These are phyloP conservation scores for Achroia grisella DNA, from an alignment of 1,140 invertebrate genomes.

Conservation along the genomic window DNA sequence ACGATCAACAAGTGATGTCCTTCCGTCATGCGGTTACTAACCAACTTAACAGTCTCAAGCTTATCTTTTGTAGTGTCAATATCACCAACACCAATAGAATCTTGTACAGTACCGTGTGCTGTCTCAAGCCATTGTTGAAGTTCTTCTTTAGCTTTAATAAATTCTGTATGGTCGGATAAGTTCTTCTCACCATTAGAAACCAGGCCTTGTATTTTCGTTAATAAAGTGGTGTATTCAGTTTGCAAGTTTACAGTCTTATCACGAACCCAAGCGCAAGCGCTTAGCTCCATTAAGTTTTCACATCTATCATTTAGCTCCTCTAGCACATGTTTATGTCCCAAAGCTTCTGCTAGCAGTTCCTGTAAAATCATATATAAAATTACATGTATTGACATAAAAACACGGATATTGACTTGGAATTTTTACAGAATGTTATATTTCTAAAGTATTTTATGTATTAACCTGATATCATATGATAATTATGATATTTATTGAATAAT, in stretches of 20 bases:
- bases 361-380: slow-evolving; percentile 31
- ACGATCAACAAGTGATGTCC: slow-evolving; percentile 88
- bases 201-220: slow-evolving; percentile 85
- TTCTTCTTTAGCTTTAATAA: slow-evolving; percentile 87
- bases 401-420: too few relatives aligned
- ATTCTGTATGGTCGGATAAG: slow-evolving; percentile 91
- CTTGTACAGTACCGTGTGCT: slow-evolving; percentile 85
- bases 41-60: slow-evolving; percentile 83
- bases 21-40: slow-evolving; percentile 85
- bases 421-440: too few relatives aligned
- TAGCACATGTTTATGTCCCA: slow-evolving; percentile 82
- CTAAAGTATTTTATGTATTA: too few relatives aligned
- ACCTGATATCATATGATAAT: too few relatives aligned
- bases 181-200: slow-evolving; percentile 91
- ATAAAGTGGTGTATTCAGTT: slow-evolving; percentile 83
- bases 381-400: too few relatives aligned
- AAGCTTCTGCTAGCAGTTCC: slow-evolving; percentile 84
- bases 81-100: slow-evolving; percentile 88
- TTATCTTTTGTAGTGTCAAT: slow-evolving; percentile 86
- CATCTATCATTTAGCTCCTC: slow-evolving; percentile 91
- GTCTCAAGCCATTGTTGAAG: slow-evolving; percentile 87
- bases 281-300: slow-evolving; percentile 89
- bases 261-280: slow-evolving; percentile 86
- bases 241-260: slow-evolving; percentile 90
- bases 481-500: too few relatives aligned